phyloP scores from a whole-genome alignment of 2,888 invertebrate genomes.

The Griposia aprilina region DNA sequence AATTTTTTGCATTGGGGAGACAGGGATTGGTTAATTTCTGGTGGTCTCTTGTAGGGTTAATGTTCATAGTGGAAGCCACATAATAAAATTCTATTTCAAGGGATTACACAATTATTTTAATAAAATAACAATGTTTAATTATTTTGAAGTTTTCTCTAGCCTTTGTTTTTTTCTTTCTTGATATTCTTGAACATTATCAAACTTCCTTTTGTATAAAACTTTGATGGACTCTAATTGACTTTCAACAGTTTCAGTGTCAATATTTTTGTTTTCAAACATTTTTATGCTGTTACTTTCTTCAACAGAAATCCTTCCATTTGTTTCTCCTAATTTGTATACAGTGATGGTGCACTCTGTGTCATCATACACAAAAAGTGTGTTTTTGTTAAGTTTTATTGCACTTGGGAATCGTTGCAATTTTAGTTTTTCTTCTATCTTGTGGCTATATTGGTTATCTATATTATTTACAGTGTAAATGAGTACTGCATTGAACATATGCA shows the following conservation, averaged over 20 bases:
- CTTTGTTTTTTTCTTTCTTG: conserved; percentile 94
- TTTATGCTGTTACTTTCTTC: conserved; percentile 69
- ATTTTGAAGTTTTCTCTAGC: conserved; percentile 87
- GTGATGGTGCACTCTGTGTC: conserved; percentile 76
- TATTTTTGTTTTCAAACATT: conserved; percentile 74
- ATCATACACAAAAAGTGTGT: conserved; percentile 83
- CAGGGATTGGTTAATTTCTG: neutral
- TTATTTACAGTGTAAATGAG: conserved; percentile 85
- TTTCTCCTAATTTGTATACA: conserved; percentile 76
- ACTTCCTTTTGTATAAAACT: conserved; percentile 94
- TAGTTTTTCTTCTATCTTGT: conserved; percentile 80
- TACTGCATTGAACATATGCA: conserved; percentile 87
- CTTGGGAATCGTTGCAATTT: conserved; percentile 83
- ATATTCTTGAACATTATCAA: conserved; percentile 95
- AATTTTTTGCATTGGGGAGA: neutral
- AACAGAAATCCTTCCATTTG: conserved; percentile 72
- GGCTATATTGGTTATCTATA: conserved; percentile 73
- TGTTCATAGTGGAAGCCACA: neutral
- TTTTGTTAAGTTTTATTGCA: conserved; percentile 79
- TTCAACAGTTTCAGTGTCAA: conserved; percentile 53
- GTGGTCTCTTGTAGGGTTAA: neutral
- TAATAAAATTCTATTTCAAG: neutral
- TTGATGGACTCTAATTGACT: conserved; percentile 84
- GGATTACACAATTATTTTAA: conserved; percentile 10
- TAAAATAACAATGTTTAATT: conserved; percentile 39